Evolutionary conservation across 2,113 vertebrate species (phyloP).

Genomic region (Thymallus thymallus): DNA sequence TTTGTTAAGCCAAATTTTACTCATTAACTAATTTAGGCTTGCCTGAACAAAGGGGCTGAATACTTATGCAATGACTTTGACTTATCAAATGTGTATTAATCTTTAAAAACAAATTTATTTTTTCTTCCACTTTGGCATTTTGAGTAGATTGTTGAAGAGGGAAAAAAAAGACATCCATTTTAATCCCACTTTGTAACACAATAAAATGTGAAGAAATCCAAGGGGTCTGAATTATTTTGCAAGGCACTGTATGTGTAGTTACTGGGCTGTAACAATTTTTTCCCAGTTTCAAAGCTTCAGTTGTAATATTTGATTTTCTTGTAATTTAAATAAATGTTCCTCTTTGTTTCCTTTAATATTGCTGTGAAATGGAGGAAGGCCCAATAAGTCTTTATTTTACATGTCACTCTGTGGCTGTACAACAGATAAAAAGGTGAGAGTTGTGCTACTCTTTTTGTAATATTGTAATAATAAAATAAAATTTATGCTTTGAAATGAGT

Average conservation of each 20-base stretch:
- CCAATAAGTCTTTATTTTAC: constrained; percentile 66
- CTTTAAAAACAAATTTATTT: no score
- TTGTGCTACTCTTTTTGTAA: constrained; percentile 85
- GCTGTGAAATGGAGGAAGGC: constrained; percentile 74
- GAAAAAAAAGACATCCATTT: no score
- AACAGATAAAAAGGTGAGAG: constrained; percentile 67
- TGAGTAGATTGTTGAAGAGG: no score
- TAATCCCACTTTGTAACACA: no score
- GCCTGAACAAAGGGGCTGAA: no score
- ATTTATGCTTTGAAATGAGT: constrained; percentile 77
- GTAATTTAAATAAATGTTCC: constrained; percentile 67
- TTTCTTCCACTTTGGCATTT: no score
- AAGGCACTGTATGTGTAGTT: constrained; percentile 69
- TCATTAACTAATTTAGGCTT: no score
- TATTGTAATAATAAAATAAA: constrained; percentile 88
- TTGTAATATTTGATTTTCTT: constrained; percentile 79
- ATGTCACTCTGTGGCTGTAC: constrained; percentile 70
- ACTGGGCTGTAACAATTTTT: constrained; percentile 76
- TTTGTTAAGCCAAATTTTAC: no score
- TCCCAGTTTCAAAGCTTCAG: constrained; percentile 78
- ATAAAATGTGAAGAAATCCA: no score
- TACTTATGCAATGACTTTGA: no score
- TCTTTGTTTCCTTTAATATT: constrained; percentile 61
- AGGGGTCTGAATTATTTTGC: no score
- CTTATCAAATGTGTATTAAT: no score